Evolutionary conservation across 2,888 invertebrate species (phyloP).

Genomic region (Eupithecia abbreviata): DNA sequence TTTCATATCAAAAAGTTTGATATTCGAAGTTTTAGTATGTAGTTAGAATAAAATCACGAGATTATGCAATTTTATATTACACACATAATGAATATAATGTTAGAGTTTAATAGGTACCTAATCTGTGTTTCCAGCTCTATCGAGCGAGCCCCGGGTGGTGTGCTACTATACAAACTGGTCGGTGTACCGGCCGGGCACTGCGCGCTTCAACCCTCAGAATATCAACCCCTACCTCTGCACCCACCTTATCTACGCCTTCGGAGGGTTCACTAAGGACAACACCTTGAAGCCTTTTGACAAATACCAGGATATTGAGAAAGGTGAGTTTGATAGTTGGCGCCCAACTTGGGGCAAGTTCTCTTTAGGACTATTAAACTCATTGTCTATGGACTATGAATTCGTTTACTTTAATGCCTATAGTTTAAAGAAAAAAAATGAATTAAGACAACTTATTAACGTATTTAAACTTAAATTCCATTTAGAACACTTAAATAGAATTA

Average conservation of each 20-base stretch:
- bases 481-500: too few relatives aligned
- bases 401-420: too few relatives aligned
- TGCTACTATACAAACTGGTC: slow-evolving; percentile 98
- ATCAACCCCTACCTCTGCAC: slow-evolving; percentile 97
- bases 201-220: slow-evolving; percentile 95
- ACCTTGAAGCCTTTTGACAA: slow-evolving; percentile 96
- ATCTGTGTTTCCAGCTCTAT: slow-evolving; percentile 54
- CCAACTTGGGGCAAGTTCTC: slow-evolving; percentile 8
- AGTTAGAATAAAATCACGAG: background rate
- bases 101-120: background rate
- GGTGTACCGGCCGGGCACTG: slow-evolving; percentile 94
- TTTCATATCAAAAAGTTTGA: too few relatives aligned
- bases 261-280: slow-evolving; percentile 95
- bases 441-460: too few relatives aligned
- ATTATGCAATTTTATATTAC: too few relatives aligned
- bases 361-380: too few relatives aligned
- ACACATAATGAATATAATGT: too few relatives aligned
- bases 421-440: too few relatives aligned
- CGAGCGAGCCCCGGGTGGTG: slow-evolving; percentile 89
- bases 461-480: too few relatives aligned
- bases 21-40: background rate
- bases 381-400: too few relatives aligned
- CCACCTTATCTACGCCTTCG: slow-evolving; percentile 96
- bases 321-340: slow-evolving; percentile 70
- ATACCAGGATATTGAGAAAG: slow-evolving; percentile 97